Evolutionary conservation across 2,797 vertebrate genomes (phyloP).

Genomic region (Varecia variegata): DNA sequence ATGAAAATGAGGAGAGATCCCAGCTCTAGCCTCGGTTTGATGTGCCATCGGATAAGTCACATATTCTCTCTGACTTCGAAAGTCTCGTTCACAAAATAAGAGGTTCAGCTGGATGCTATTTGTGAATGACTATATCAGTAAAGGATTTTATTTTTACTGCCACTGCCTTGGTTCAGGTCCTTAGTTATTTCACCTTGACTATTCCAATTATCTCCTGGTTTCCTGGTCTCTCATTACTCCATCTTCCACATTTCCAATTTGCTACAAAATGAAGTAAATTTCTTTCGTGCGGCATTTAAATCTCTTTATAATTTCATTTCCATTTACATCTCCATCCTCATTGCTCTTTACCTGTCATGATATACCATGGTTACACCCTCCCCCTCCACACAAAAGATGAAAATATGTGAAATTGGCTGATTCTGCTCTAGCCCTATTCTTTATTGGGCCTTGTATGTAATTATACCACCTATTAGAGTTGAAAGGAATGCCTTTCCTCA

Average conservation of each 20-base stretch:
- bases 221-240: not conserved
- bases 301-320: not conserved
- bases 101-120: not conserved
- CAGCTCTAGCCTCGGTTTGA: not conserved
- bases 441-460: not conserved
- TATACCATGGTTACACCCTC: not conserved
- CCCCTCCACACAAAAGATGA: not conserved
- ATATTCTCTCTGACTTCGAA: not conserved
- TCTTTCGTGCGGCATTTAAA: not conserved
- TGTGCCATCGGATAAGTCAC: not conserved
- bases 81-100: slow-evolving; percentile 1
- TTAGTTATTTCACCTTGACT: not conserved
- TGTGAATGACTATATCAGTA: not conserved
- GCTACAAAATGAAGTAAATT: not conserved
- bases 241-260: not conserved
- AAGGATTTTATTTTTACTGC: not conserved
- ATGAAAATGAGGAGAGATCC: not conserved
- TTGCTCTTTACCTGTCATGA: not conserved
- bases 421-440: not conserved
- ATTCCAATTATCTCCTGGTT: not conserved
- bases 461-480: not conserved
- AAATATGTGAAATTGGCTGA: not conserved
- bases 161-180: not conserved
- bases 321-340: not conserved
- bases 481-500: not conserved